A percentile compares a stretch with the other conserved stretches of the same genome.
phyloP scores from a whole-genome alignment of 30 jellyfish, hydroid and myxozoan genomes.

The Hydractinia symbiolongicarpus region DNA sequence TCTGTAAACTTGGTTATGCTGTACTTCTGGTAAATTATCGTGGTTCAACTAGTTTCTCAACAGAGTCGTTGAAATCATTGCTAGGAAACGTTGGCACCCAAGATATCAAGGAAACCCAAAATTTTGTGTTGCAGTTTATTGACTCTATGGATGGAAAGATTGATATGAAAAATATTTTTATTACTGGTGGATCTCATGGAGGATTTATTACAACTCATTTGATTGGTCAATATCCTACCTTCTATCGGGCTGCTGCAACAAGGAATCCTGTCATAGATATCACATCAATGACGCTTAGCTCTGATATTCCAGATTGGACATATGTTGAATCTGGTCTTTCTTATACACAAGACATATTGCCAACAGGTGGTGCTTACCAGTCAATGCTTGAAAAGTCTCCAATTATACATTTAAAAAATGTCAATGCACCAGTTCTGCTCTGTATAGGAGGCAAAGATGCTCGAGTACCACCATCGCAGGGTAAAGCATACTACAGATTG shows the following conservation, averaged over 20 bases:
- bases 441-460: slow-evolving; percentile 39
- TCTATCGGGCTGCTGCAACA: slow-evolving; percentile 42
- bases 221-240: slow-evolving; percentile 40
- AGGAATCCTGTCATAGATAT: slow-evolving; percentile 37
- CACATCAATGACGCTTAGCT: slow-evolving; percentile 9
- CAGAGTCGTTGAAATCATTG: slow-evolving; percentile 41
- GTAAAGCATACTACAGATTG: slow-evolving; percentile 24
- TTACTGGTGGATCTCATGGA: slow-evolving; percentile 54
- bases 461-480: slow-evolving; percentile 46
- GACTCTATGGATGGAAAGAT: background rate
- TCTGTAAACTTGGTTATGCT: slow-evolving; percentile 46
- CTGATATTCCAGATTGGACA: slow-evolving; percentile 51
- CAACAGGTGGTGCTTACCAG: slow-evolving; percentile 13
- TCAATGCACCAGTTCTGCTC: slow-evolving; percentile 39
- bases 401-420: slow-evolving; percentile 14
- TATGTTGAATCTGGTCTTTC: slow-evolving; percentile 25
- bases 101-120: slow-evolving; percentile 80
- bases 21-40: slow-evolving; percentile 69
- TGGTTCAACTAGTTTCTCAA: slow-evolving; percentile 85
- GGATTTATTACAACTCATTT: slow-evolving; percentile 52
- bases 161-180: slow-evolving; percentile 26
- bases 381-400: slow-evolving; percentile 38
- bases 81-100: slow-evolving; percentile 75
- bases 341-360: slow-evolving; percentile 13
- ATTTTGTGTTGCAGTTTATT: background rate